Base-by-base conservation (phyloP, 2,888 invertebrate genomes). In the Anticlea derivata region DNA sequence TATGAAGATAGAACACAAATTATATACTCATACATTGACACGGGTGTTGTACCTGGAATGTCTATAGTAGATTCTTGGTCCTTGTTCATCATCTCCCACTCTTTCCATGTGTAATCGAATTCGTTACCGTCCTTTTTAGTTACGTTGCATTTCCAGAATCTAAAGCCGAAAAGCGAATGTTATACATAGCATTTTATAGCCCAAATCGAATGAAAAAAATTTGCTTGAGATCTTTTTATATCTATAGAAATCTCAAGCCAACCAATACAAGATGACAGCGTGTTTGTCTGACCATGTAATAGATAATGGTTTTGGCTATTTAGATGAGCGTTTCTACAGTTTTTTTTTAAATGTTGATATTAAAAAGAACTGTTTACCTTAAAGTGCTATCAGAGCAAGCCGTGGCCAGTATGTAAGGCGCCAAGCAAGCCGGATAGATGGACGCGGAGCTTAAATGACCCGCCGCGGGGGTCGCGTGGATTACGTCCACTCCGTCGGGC, bases 341-440 rank as follows among this genome's bases (percentile, higher is more conserved):
- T n/a, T n/a, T n/a, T n/a, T n/a, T n/a, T n/a, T n/a, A n/a, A n/a
- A n/a, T n/a, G n/a, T n/a, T n/a, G n/a, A n/a, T n/a, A n/a, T n/a
- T n/a, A n/a, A n/a, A n/a, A n/a, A n/a, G n/a, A n/a, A n/a, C n/a
- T n/a, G n/a, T 45, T 55, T 63, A 94, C 89, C 94, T 91, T 26
- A 97, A 93, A 0, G 96, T 94, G 58, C 98, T 97, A 76, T 99
- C 99, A 7, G 97, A 96, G 76, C 99, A 99, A 0, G 98, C 98
- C 0, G 99, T 98, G 0, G 97, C 96, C 52, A 99, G 93, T 54
- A 98, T 96, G 78, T 99, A 99, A 0, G 99, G 99, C 0, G 99
- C 98, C 72, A 98, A 94, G 83, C 99, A 99, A n/a, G 99, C 99
- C 2, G 99, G 99, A 86, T 99, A 99, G 69, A 99, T 98, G 13